Conservation (phyloP, 92 coral and sea anemone genomes). For the Palythoa caribaeorum region DNA sequence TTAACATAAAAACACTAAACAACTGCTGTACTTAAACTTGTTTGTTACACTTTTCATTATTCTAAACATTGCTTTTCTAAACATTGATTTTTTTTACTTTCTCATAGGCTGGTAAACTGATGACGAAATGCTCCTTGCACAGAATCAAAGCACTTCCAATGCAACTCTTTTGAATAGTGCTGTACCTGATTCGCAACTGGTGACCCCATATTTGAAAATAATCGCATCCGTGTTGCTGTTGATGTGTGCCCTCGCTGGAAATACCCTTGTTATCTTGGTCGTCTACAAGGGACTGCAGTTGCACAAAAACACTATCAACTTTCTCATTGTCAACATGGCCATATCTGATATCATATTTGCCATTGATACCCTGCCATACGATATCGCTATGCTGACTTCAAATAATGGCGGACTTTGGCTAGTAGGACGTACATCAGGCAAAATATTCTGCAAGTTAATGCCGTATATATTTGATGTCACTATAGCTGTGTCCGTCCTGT, state of each 20-base stretch:
- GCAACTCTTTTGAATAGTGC: neutral
- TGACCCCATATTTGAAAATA: neutral
- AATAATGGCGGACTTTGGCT: conserved; percentile 2
- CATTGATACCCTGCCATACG: conserved; percentile 24
- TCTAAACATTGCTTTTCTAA: neutral
- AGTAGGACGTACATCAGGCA: neutral
- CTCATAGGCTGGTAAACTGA: neutral
- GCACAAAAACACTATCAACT: neutral
- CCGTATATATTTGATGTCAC: conserved; percentile 27
- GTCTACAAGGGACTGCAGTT: conserved; percentile 22
- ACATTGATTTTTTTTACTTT: too few relatives aligned
- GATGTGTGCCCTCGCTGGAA: conserved; percentile 8
- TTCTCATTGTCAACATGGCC: conserved; percentile 37
- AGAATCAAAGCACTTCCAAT: conserved; percentile 1
- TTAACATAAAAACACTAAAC: neutral
- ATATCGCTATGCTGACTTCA: conserved; percentile 9
- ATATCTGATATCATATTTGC: conserved; percentile 26
- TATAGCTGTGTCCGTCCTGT: conserved; percentile 9
- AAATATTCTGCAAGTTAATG: conserved; percentile 19
- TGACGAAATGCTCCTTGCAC: neutral
- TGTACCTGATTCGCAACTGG: neutral
- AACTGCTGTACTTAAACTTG: neutral
- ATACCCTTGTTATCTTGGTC: conserved; percentile 19
- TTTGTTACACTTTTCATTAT: neutral
- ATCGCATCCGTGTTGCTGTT: neutral